These are phyloP conservation scores for Opisthocomus hoazin DNA, from an alignment of 2,113 vertebrate genomes.

Conservation along the genomic window DNA sequence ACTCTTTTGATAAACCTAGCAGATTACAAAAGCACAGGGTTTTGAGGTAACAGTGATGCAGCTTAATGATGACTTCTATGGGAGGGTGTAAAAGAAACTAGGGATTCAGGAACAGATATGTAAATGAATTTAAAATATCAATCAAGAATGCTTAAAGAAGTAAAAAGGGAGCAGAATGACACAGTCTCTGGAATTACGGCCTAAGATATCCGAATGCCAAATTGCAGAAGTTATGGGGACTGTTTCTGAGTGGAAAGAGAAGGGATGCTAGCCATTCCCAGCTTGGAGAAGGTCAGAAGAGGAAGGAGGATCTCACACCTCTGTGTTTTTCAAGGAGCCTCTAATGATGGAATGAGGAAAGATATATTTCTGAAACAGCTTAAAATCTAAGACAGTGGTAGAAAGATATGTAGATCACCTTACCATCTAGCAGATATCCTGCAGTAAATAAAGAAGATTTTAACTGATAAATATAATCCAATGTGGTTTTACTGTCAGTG, in stretches of 20 bases:
- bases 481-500: not conserved
- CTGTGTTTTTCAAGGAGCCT: not conserved
- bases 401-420: not conserved
- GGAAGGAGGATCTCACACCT: not conserved
- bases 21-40: not conserved
- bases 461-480: not conserved
- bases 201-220: not conserved
- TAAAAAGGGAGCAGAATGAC: not conserved
- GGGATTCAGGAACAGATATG: not conserved
- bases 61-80: not conserved
- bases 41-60: not conserved
- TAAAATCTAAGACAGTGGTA: not conserved
- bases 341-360: not conserved
- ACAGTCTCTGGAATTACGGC: not conserved
- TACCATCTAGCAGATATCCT: not conserved
- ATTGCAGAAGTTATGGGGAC: not conserved
- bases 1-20: not conserved
- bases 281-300: not conserved
- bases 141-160: not conserved
- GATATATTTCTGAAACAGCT: not conserved
- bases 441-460: not conserved
- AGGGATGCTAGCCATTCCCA: not conserved
- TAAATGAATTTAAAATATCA: not conserved
- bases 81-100: not conserved
- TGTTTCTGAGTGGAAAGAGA: not conserved